These are phyloP conservation scores for Parasteatoda tepidariorum DNA, from an alignment of 1,140 invertebrate genomes.

Conservation along the genomic window DNA sequence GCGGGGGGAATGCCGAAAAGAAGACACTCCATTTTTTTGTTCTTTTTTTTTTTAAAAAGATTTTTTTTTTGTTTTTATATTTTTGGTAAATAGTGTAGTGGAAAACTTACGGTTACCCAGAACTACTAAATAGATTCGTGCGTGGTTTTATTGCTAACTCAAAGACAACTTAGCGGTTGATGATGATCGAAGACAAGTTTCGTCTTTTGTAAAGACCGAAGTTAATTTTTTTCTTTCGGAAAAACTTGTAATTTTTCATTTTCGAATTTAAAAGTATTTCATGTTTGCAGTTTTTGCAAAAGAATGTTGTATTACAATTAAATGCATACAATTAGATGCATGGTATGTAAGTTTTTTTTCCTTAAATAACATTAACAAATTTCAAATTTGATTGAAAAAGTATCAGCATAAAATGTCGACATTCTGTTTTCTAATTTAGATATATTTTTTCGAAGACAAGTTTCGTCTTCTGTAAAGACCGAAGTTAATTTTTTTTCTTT, in stretches of 20 bases:
- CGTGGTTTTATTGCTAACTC: slow-evolving; percentile 32
- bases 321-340: background rate
- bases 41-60: background rate
- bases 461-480: background rate
- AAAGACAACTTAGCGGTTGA: slow-evolving; percentile 27
- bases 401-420: slow-evolving; percentile 50
- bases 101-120: slow-evolving; percentile 28
- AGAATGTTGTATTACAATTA: no score
- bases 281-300: no score
- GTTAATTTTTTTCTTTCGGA: background rate
- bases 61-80: background rate
- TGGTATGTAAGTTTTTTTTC: background rate
- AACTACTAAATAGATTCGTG: slow-evolving; percentile 44
- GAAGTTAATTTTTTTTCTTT: background rate
- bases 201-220: background rate
- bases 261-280: background rate
- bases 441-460: no score
- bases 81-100: background rate
- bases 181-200: slow-evolving; percentile 6
- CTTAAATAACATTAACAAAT: no score
- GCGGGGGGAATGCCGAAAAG: slow-evolving; percentile 21
- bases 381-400: slow-evolving; percentile 61
- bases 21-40: slow-evolving; percentile 14
- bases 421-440: slow-evolving; percentile 12
- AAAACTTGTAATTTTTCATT: background rate